Conservation (phyloP, 2,888 invertebrate genomes). For the Drosophila gaucha region DNA sequence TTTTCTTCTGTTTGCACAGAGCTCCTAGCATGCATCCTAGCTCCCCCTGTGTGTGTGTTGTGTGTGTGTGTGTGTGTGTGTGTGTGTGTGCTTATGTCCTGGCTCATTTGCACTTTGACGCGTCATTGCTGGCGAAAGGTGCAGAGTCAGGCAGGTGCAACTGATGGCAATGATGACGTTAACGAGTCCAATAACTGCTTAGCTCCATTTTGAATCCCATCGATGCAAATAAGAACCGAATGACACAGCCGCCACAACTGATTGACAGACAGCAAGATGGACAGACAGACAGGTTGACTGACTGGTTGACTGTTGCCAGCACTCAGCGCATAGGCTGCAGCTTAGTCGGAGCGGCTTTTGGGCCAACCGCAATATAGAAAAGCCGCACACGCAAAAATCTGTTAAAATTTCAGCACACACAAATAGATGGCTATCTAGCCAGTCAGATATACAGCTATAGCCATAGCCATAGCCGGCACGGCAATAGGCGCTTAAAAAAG, state of each 20-base stretch:
- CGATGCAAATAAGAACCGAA: conserved; percentile 48
- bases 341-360: conserved; percentile 45
- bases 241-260: conserved; percentile 16
- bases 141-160: conserved; percentile 68
- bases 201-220: conserved; percentile 42
- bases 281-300: conserved; percentile 9
- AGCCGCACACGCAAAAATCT: conserved; percentile 16
- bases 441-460: not conserved
- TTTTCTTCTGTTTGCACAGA: conserved; percentile 78
- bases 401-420: conserved; percentile 10
- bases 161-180: conserved; percentile 75
- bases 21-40: conserved; percentile 16
- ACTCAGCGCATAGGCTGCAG: conserved; percentile 25
- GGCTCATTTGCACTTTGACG: conserved; percentile 58
- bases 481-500: conserved; percentile 67
- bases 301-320: conserved; percentile 2
- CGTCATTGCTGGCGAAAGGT: conserved; percentile 37
- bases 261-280: conserved; percentile 9
- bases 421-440: conserved; percentile 6
- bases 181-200: conserved; percentile 68
- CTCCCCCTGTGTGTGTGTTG: conserved; percentile 1
- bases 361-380: conserved; percentile 71
- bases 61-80: conserved; percentile 4
- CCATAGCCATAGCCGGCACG: conserved; percentile 10
- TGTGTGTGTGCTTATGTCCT: not conserved